Conservation (phyloP, 2,113 vertebrate genomes). For the Orthonyx spaldingii region DNA sequence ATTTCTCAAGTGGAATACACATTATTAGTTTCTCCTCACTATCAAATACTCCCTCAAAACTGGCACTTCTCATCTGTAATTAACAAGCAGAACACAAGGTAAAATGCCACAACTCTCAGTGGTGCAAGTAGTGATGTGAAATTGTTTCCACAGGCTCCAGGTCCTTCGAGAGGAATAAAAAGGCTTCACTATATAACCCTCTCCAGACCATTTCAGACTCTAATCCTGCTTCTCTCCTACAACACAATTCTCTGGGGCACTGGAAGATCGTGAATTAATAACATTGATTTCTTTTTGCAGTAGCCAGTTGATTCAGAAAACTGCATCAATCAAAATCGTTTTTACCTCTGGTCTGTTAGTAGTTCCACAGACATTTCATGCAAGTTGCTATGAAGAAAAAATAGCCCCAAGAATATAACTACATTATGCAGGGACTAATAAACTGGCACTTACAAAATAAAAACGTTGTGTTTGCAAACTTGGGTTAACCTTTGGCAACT, state of each 20-base stretch:
- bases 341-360: background rate
- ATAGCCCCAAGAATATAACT: background rate
- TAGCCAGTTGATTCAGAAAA: background rate
- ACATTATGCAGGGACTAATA: background rate
- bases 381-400: background rate
- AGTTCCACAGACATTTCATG: background rate
- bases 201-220: background rate
- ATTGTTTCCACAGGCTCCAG: background rate
- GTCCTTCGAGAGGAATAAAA: background rate
- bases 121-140: background rate
- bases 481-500: background rate
- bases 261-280: background rate
- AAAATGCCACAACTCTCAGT: background rate
- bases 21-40: background rate
- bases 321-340: background rate
- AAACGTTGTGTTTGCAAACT: background rate
- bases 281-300: background rate
- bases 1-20: background rate
- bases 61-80: background rate
- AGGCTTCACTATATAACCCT: background rate
- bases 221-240: background rate
- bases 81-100: background rate
- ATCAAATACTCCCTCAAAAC: background rate
- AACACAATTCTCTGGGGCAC: background rate
- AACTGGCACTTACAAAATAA: background rate